A percentile compares a stretch with the other conserved stretches of the same genome.
These are phyloP conservation scores for Smithornis capensis DNA, from an alignment of 2,113 vertebrate genomes.

Conservation along the genomic window DNA sequence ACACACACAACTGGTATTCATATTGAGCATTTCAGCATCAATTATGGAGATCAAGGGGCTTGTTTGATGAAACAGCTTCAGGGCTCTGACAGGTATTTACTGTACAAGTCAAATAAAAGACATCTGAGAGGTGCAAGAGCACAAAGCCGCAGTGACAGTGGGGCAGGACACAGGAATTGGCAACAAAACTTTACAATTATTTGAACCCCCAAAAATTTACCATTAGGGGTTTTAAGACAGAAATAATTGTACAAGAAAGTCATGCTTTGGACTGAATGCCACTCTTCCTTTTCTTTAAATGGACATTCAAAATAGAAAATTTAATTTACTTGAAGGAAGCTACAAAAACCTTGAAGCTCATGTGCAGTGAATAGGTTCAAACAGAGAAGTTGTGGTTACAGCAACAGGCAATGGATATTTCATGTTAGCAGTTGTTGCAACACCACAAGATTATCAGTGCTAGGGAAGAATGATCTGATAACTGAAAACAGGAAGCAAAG, in stretches of 20 bases:
- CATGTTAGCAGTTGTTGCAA: background rate
- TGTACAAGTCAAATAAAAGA: conserved; percentile 46
- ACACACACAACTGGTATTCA: background rate
- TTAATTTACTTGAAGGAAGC: background rate
- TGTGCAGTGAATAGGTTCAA: background rate
- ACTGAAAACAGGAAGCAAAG: background rate
- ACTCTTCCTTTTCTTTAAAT: background rate
- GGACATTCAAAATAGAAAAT: background rate
- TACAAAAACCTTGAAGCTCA: background rate
- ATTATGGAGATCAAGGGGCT: conserved; percentile 26
- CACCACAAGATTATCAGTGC: background rate
- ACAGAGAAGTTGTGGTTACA: background rate
- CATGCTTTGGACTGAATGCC: background rate
- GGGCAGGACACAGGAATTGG: background rate
- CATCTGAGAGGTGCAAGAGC: background rate
- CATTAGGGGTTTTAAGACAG: background rate
- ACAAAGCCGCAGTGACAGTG: background rate
- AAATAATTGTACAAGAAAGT: background rate
- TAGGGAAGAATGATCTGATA: background rate
- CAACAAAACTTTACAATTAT: background rate
- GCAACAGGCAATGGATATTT: background rate
- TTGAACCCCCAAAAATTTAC: background rate
- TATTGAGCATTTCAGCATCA: conserved; percentile 25
- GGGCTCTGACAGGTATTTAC: conserved; percentile 46
- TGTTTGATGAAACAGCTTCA: background rate